Conservation (phyloP, 2,888 invertebrate species). For the Nephrotoma appendiculata region DNA sequence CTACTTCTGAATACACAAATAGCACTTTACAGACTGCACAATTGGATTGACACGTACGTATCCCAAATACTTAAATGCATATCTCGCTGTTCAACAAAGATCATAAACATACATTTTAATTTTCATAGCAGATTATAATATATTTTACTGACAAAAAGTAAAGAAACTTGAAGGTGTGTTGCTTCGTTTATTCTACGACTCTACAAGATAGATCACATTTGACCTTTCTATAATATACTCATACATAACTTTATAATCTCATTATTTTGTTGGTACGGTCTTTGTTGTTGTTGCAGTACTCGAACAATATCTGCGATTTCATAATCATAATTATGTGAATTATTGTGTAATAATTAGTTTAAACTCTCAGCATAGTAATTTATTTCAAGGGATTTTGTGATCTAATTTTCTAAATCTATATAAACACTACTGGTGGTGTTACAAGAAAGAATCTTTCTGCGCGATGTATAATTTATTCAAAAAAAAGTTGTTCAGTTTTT, state of each 20-base stretch:
- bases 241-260: background rate
- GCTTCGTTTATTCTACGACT: background rate
- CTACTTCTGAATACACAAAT: background rate
- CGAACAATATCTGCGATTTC: background rate
- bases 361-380: background rate
- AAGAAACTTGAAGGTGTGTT: background rate
- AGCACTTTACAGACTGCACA: background rate
- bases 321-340: background rate
- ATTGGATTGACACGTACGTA: background rate
- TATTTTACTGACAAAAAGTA: background rate
- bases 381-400: background rate
- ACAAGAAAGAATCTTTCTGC: background rate
- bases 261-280: background rate
- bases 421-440: background rate
- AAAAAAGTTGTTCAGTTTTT: background rate
- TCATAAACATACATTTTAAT: background rate
- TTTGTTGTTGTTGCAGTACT: background rate
- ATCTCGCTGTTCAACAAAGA: background rate
- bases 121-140: background rate
- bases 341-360: background rate
- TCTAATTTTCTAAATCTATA: background rate
- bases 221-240: background rate
- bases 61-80: background rate
- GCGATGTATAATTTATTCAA: background rate
- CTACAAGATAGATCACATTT: background rate